phyloP scores from a whole-genome alignment of 2,888 invertebrate genomes.

The Lithophane socia region DNA sequence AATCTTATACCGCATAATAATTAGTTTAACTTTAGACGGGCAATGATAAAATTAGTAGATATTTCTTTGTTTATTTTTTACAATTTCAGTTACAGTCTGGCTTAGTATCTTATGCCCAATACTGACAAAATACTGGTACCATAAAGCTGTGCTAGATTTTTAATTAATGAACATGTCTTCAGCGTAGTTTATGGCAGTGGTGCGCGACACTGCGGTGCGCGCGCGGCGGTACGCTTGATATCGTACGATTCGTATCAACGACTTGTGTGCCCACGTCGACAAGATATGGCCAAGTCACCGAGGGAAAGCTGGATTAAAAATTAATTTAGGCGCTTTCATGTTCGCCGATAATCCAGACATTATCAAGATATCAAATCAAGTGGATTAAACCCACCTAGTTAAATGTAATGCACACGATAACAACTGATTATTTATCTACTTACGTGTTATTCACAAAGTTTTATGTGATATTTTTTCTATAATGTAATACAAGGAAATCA shows the following conservation, averaged over 20 bases:
- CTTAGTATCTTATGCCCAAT: constrained; percentile 17
- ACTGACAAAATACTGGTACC: constrained; percentile 38
- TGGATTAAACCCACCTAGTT: constrained; percentile 87
- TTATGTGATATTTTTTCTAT: constrained; percentile 54
- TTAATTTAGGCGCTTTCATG: constrained; percentile 89
- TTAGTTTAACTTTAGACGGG: not conserved
- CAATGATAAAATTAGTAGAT: not conserved
- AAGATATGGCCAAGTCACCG: constrained; percentile 82
- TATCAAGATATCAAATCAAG: constrained; percentile 89
- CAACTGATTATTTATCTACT: constrained; percentile 83
- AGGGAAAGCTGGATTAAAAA: constrained; percentile 88
- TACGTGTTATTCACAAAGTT: constrained; percentile 71
- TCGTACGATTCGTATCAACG: constrained; percentile 71
- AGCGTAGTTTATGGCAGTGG: constrained; percentile 66
- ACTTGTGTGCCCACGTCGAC: constrained; percentile 79
- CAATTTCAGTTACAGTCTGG: constrained; percentile 5
- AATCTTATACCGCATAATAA: not conserved
- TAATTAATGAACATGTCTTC: constrained; percentile 68
- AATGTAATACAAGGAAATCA: constrained; percentile 56
- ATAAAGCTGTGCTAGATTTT: constrained; percentile 54
- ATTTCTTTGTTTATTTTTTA: constrained; percentile 15
- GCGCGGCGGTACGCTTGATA: constrained; percentile 69
- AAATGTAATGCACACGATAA: constrained; percentile 87
- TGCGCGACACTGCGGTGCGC: constrained; percentile 37
- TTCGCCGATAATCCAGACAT: constrained; percentile 88